These are phyloP conservation scores for Platycnemis pennipes DNA, from an alignment of 2,888 invertebrate genomes.

Conservation along the genomic window DNA sequence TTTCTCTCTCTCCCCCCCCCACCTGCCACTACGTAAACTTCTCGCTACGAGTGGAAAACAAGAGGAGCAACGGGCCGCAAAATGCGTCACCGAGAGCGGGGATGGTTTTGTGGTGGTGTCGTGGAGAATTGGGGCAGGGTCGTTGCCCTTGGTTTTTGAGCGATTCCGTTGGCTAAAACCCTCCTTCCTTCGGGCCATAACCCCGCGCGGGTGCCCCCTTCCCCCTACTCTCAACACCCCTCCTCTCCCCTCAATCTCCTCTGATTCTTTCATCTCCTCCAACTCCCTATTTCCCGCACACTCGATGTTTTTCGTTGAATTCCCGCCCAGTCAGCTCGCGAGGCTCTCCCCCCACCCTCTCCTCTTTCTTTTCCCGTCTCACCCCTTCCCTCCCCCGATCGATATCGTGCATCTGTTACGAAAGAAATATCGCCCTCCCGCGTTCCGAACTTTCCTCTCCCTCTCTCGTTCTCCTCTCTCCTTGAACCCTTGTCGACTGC, in stretches of 20 bases:
- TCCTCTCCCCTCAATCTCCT: neutral
- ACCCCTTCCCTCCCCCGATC: neutral
- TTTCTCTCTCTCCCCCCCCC: neutral
- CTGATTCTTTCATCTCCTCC: neutral
- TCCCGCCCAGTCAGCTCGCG: neutral
- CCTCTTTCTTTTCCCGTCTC: neutral
- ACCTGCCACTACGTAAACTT: neutral
- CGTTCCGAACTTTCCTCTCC: neutral
- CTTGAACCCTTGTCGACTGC: neutral
- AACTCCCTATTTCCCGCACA: neutral
- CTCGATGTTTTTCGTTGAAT: neutral
- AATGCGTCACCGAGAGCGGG: neutral
- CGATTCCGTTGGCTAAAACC: conserved; percentile 48
- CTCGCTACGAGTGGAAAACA: neutral
- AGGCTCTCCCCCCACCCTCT: neutral
- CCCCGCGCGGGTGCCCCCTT: neutral
- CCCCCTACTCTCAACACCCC: neutral
- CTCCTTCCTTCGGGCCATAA: neutral
- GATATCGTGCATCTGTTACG: neutral
- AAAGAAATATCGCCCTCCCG: neutral
- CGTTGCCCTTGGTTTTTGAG: conserved; percentile 63
- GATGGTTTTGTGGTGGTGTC: neutral
- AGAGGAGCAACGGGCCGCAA: conserved; percentile 8
- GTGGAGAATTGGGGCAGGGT: conserved; percentile 51
- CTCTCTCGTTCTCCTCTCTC: neutral